These are phyloP conservation scores for Marmota flaviventris DNA, from an alignment of 2,113 vertebrate genomes.

Conservation along the genomic window DNA sequence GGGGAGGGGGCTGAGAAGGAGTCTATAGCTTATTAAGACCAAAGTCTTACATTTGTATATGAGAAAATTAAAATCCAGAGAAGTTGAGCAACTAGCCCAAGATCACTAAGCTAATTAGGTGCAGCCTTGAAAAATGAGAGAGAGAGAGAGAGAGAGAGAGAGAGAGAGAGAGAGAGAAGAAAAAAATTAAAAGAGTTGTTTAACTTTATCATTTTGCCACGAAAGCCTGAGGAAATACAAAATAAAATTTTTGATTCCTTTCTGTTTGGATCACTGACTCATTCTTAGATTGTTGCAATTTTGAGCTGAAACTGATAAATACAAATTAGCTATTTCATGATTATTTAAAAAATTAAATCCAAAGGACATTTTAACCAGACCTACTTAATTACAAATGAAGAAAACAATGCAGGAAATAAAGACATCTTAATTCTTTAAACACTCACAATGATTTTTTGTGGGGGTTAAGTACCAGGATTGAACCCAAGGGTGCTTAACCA, in stretches of 20 bases:
- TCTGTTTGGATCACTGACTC: not conserved
- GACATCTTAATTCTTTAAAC: not conserved
- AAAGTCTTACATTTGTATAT: not conserved
- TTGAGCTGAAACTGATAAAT: not conserved
- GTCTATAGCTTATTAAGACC: not conserved
- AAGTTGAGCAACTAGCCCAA: not conserved
- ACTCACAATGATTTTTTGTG: not conserved
- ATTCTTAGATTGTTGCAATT: not conserved
- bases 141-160: no score
- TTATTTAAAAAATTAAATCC: slow-evolving; percentile 16
- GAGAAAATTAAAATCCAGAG: not conserved
- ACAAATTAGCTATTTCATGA: not conserved
- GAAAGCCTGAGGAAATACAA: not conserved
- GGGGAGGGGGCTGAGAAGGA: not conserved
- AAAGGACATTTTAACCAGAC: slow-evolving; percentile 18
- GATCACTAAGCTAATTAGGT: not conserved
- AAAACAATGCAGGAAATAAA: not conserved
- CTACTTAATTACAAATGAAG: slow-evolving; percentile 37
- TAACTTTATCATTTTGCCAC: not conserved
- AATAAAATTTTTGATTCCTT: slow-evolving; percentile 22
- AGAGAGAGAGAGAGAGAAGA: no score
- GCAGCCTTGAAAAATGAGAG: not conserved
- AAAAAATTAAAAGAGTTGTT: not conserved
- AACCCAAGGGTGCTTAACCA: no score
- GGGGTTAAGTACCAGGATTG: no score